phyloP scores from a whole-genome alignment of 1,140 invertebrate species.

The Odontomachus brunneus region DNA sequence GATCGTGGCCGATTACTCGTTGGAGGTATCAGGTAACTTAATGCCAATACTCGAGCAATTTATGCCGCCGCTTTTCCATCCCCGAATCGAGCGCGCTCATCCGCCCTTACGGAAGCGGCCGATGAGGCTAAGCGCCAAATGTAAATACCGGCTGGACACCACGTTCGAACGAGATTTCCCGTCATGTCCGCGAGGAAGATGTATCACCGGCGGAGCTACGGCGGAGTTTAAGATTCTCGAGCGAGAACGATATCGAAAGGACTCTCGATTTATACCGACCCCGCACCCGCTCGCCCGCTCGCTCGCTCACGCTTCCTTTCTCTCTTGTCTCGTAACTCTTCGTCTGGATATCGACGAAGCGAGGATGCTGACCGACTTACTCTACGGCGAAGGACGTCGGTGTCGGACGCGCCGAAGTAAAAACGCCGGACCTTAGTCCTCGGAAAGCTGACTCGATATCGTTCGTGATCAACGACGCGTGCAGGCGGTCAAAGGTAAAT shows the following conservation, averaged over 20 bases:
- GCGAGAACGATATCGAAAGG: conserved; percentile 16
- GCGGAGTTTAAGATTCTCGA: conserved; percentile 44
- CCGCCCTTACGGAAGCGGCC: background rate
- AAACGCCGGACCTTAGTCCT: conserved; percentile 36
- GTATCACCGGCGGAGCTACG: conserved; percentile 35
- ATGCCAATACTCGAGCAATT: conserved; percentile 52
- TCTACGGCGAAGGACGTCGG: conserved; percentile 4
- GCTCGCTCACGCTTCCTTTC: conserved; percentile 12
- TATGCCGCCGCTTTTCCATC: conserved; percentile 59
- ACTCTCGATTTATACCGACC: conserved; percentile 32
- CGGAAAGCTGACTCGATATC: conserved; percentile 64
- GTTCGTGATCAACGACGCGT: conserved; percentile 47
- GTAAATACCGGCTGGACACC: conserved; percentile 17
- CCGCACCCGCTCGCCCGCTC: background rate
- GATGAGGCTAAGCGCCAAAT: conserved; percentile 24
- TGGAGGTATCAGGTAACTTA: conserved; percentile 64
- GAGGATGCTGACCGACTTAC: conserved; percentile 56
- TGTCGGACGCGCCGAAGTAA: conserved; percentile 1
- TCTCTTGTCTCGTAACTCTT: conserved; percentile 36
- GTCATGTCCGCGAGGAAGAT: conserved; percentile 11
- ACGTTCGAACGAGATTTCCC: conserved; percentile 23
- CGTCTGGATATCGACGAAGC: conserved; percentile 18
- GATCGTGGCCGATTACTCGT: conserved; percentile 56
- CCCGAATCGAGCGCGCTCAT: conserved; percentile 10
- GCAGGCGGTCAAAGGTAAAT: conserved; percentile 60